Evolutionary conservation across 2,113 vertebrate genomes (phyloP), one percentile per base, ranked within the genome.

Genomic region (Mustela lutreola): DNA sequence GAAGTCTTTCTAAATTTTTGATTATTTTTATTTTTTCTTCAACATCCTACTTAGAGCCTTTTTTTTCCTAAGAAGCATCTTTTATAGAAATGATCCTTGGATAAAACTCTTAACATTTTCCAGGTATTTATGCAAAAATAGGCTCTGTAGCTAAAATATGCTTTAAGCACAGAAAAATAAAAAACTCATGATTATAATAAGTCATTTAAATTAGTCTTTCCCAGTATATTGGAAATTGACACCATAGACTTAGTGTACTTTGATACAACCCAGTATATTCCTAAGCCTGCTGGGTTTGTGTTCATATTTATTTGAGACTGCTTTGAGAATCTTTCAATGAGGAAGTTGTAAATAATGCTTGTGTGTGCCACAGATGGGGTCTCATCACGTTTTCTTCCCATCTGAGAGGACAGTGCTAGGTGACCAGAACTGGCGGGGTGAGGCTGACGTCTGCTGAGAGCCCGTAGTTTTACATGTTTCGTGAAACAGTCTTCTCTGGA

Each of bases 1-100:
- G 14, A 92, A 89, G 8, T 73, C 9, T 97, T 97, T 82, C 16
- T 84, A 5, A 94, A 48, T 91, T 76, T 94, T 84, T 71, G 84
- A 19, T 24, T 80, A n/a, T 73, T 78, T 93, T 22, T 45, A 14
- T 67, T 67, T 96, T 83, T 75, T 2, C 10, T 82, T 80, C 19
- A 78, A 3, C n/a, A n/a, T 60, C 28, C 26, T 91, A 62, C 11
- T 53, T 76, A 70, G 33, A 92, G 7, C 70, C 5, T 76, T 83
- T 60, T 39, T 76, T 65, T 36, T 31, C 11, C 70, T 28, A 79
- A 97, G 88, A 94, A 73, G 5, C 16, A 16, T 73, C 11, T 75
- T 80, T 88, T 94, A 26, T 75, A 62, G 45, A 91, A 75, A 94
- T 88, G 33, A 53, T 84, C 36, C 36, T 80, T 50, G 21, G 19